These are phyloP conservation scores for Tetheella fluctuosa DNA, from an alignment of 2,888 invertebrate genomes.

Conservation along the genomic window DNA sequence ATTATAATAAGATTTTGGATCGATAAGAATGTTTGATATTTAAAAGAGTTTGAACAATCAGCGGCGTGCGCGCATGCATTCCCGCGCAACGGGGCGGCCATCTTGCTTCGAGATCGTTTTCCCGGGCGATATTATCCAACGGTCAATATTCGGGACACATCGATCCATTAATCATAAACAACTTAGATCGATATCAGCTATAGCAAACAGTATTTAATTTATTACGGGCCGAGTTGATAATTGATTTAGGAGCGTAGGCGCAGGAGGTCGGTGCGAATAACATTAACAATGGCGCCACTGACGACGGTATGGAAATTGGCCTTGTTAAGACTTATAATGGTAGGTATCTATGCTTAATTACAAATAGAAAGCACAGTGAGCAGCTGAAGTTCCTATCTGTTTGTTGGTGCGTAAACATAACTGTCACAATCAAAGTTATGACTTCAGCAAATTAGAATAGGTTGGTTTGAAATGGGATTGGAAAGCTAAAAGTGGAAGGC, in stretches of 20 bases:
- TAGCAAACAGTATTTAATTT: slow-evolving; percentile 80
- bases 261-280: slow-evolving; percentile 66
- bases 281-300: slow-evolving; percentile 74
- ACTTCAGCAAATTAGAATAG: background rate
- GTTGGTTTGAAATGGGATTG: background rate
- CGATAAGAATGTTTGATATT: slow-evolving; percentile 29
- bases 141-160: slow-evolving; percentile 67
- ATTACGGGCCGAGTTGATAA: slow-evolving; percentile 69
- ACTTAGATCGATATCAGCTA: slow-evolving; percentile 72
- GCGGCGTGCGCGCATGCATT: slow-evolving; percentile 48
- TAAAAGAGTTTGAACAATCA: slow-evolving; percentile 42
- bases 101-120: slow-evolving; percentile 68
- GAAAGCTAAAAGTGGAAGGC: background rate
- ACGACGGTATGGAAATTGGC: slow-evolving; percentile 62
- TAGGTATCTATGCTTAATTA: slow-evolving; percentile 40
- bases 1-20: background rate
- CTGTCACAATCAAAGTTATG: background rate
- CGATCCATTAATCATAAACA: slow-evolving; percentile 77
- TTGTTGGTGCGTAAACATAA: background rate
- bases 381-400: slow-evolving; percentile 11
- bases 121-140: slow-evolving; percentile 52
- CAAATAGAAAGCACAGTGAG: slow-evolving; percentile 52
- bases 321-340: slow-evolving; percentile 27
- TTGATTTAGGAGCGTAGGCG: slow-evolving; percentile 79
- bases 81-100: slow-evolving; percentile 75